These are phyloP conservation scores for Micrasema minimum DNA, from an alignment of 1,140 invertebrate species.

Conservation along the genomic window DNA sequence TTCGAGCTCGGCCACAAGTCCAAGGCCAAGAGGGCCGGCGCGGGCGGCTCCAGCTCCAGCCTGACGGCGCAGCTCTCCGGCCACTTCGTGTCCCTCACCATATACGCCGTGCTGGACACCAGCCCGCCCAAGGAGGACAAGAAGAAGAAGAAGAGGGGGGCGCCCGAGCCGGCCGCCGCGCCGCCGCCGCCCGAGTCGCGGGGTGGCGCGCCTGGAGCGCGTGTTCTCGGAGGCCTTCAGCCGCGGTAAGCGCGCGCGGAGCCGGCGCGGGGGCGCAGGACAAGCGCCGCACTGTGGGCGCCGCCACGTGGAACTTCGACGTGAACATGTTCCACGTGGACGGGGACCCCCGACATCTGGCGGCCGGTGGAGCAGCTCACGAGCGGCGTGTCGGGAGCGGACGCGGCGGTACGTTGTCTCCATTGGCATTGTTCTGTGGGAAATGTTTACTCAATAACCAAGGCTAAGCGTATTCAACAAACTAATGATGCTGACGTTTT, in stretches of 20 bases:
- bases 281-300: slow-evolving; percentile 73
- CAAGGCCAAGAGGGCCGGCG: slow-evolving; percentile 64
- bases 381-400: slow-evolving; percentile 71
- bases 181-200: slow-evolving; percentile 55
- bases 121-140: slow-evolving; percentile 57
- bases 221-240: slow-evolving; percentile 42
- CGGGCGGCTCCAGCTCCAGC: slow-evolving; percentile 55
- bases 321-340: slow-evolving; percentile 75
- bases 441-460: too few relatives aligned
- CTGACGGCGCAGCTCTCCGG: slow-evolving; percentile 69
- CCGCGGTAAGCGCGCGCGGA: slow-evolving; percentile 13
- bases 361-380: slow-evolving; percentile 76
- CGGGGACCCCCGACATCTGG: slow-evolving; percentile 81
- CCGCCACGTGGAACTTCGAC: slow-evolving; percentile 78
- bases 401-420: slow-evolving; percentile 64
- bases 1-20: slow-evolving; percentile 69
- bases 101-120: slow-evolving; percentile 77
- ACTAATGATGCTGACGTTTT: too few relatives aligned
- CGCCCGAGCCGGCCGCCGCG: slow-evolving; percentile 1
- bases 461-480: too few relatives aligned
- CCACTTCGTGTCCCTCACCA: slow-evolving; percentile 78
- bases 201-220: slow-evolving; percentile 41
- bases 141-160: slow-evolving; percentile 56
- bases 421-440: too few relatives aligned
- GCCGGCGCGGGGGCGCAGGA: slow-evolving; percentile 57